Evolutionary conservation across 2,888 invertebrate species (phyloP), one percentile per base, ranked within the genome.

Genomic region (Hypomecis punctinalis): DNA sequence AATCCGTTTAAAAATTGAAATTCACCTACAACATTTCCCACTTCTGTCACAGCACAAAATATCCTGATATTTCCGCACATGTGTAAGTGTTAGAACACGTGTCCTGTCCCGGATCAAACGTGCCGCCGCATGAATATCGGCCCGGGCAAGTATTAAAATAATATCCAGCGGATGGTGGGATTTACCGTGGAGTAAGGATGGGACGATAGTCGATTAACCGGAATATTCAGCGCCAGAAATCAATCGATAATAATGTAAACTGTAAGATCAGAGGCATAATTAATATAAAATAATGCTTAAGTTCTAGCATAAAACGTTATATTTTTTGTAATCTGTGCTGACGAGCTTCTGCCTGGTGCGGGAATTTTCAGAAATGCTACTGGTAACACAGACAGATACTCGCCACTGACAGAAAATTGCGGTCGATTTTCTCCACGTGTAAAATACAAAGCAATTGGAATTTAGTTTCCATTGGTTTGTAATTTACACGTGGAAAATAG

Each of bases 141-240:
- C 11, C 33, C 13, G 37, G 37, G 42, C 58, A 73, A 72, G 79
- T 81, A 84, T 85, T 85, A 83, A 84, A 86, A 85, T 82, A 83
- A 86, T 85, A 86, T 85, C 81, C 81, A 80, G 69, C 72, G 67
- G 66, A 61, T 40, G 72, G 61, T 69, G 61, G 68, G 73, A 71
- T 73, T 73, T 68, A 66, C 69, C 69, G 83, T 81, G 85, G 83
- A 84, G 83, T 84, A 85, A 52, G 37, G 53, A 46, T 56, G 45
- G 13, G 54, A 13, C 23, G 36, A 46, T 5, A 5, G 1, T 43
- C 4, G n/a, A n/a, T 48, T 51, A 11, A 52, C 63, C 63, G 63
- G 53, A 49, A 33, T 6, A 23, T 23, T 23, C 5, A 39, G 39
- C 39, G 39, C 39, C 39, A 39, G 39, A 39, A 39, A 39, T 43